phyloP scores from a whole-genome alignment of 1,140 invertebrate genomes.

The Drosophila lowei region DNA sequence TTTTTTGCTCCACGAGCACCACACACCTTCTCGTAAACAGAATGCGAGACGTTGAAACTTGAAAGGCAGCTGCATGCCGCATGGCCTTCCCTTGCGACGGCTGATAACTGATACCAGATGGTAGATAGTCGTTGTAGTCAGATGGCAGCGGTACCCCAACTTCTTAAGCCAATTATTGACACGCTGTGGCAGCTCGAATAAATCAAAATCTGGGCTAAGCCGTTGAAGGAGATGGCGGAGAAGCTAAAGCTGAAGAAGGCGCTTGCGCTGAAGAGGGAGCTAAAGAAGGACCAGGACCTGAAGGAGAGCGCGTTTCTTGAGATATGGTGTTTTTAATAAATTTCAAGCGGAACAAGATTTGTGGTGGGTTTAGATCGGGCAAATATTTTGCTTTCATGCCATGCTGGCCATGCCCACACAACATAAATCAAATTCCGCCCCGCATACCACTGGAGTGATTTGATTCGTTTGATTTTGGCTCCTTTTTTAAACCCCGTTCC shows the following conservation, averaged over 20 bases:
- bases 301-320: slow-evolving; percentile 6
- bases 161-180: slow-evolving; percentile 69
- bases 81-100: slow-evolving; percentile 3
- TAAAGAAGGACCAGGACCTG: background rate
- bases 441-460: slow-evolving; percentile 14
- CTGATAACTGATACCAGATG: slow-evolving; percentile 4
- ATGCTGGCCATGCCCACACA: slow-evolving; percentile 22
- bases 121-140: too few species aligned
- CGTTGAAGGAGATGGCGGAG: background rate
- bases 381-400: slow-evolving; percentile 70
- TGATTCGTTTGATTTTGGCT: slow-evolving; percentile 19
- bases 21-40: background rate
- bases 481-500: slow-evolving; percentile 18
- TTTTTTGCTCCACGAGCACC: too few species aligned
- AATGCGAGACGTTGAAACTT: slow-evolving; percentile 25
- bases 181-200: slow-evolving; percentile 61
- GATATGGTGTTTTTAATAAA: slow-evolving; percentile 60
- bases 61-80: slow-evolving; percentile 43
- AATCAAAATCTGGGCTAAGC: slow-evolving; percentile 54
- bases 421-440: slow-evolving; percentile 65
- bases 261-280: background rate
- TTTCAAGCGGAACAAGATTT: slow-evolving; percentile 53
- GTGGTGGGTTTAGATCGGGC: slow-evolving; percentile 49
- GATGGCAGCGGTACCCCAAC: slow-evolving; percentile 30
- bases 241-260: too few species aligned